Conservation (phyloP, 1,140 invertebrate species). For the Ephestia elutella region DNA sequence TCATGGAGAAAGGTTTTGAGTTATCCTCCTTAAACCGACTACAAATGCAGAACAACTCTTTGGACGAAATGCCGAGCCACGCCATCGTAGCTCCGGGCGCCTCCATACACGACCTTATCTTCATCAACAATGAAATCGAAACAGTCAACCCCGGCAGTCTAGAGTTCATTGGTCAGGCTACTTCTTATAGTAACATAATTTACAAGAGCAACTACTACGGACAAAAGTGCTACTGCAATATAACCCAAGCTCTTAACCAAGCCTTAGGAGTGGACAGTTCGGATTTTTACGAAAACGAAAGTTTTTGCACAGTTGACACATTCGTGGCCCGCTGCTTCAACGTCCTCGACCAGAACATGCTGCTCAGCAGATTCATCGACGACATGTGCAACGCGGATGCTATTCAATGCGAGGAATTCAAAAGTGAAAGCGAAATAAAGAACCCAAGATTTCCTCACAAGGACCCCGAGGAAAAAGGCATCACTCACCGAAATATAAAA, state of each 20-base stretch:
- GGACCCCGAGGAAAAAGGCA: slow-evolving; percentile 33
- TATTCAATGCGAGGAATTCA: slow-evolving; percentile 69
- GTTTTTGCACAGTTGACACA: slow-evolving; percentile 77
- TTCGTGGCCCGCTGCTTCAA: slow-evolving; percentile 78
- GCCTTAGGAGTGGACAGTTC: slow-evolving; percentile 57
- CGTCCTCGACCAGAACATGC: slow-evolving; percentile 76
- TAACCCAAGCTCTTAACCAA: slow-evolving; percentile 74
- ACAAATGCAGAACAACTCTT: slow-evolving; percentile 78
- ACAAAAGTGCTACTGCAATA: slow-evolving; percentile 77
- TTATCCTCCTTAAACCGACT: slow-evolving; percentile 79
- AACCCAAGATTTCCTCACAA: slow-evolving; percentile 68
- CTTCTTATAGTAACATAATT: slow-evolving; percentile 54
- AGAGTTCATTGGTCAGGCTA: slow-evolving; percentile 74
- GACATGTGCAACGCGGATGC: slow-evolving; percentile 74
- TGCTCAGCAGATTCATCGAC: slow-evolving; percentile 77
- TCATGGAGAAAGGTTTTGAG: slow-evolving; percentile 74
- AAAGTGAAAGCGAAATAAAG: slow-evolving; percentile 58
- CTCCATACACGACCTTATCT: slow-evolving; percentile 74
- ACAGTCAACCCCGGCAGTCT: slow-evolving; percentile 71
- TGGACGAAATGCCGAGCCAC: slow-evolving; percentile 73
- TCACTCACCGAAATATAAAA: slow-evolving; percentile 53
- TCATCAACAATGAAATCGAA: slow-evolving; percentile 78
- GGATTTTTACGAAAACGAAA: slow-evolving; percentile 74
- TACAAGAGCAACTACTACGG: slow-evolving; percentile 79
- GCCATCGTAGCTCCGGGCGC: slow-evolving; percentile 70